phyloP scores from a whole-genome alignment of 2,797 vertebrate genomes.

The Paratrypauchen microcephalus region DNA sequence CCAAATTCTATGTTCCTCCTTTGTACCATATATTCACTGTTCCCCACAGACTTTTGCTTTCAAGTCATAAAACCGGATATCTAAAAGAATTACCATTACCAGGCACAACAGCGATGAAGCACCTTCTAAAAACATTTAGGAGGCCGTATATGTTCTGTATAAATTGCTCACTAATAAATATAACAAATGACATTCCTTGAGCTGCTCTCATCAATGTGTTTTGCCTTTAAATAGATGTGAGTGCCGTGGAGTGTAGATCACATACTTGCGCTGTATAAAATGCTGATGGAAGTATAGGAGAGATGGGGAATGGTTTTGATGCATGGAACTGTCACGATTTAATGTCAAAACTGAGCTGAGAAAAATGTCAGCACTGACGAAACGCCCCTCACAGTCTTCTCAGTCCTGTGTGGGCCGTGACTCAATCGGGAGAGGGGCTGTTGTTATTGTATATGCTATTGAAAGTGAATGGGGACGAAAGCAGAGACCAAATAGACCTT shows the following conservation, averaged over 20 bases:
- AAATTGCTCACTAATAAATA: slow-evolving; percentile 29
- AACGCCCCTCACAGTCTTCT: slow-evolving; percentile 36
- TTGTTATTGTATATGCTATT: no score
- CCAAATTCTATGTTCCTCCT: no score
- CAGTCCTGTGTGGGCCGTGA: slow-evolving; percentile 25
- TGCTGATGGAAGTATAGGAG: slow-evolving; percentile 38
- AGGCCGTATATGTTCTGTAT: slow-evolving; percentile 3
- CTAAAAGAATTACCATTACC: not conserved
- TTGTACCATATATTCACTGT: no score
- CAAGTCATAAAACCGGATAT: not conserved
- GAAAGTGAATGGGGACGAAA: not conserved
- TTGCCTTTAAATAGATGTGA: slow-evolving; percentile 21
- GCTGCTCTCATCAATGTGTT: slow-evolving; percentile 10
- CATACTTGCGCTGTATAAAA: slow-evolving; percentile 36
- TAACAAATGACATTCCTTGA: slow-evolving; percentile 5
- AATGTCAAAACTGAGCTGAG: slow-evolving; percentile 25
- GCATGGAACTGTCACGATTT: slow-evolving; percentile 46
- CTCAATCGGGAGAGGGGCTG: slow-evolving; percentile 8
- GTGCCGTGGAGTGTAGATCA: slow-evolving; percentile 32
- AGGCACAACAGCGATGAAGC: not conserved
- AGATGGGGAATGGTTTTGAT: slow-evolving; percentile 45
- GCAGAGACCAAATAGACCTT: no score
- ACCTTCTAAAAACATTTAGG: not conserved
- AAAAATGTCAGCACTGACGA: slow-evolving; percentile 55
- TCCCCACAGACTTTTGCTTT: no score